phyloP scores from a whole-genome alignment of 2,888 invertebrate genomes.

The Rutpela maculata region DNA sequence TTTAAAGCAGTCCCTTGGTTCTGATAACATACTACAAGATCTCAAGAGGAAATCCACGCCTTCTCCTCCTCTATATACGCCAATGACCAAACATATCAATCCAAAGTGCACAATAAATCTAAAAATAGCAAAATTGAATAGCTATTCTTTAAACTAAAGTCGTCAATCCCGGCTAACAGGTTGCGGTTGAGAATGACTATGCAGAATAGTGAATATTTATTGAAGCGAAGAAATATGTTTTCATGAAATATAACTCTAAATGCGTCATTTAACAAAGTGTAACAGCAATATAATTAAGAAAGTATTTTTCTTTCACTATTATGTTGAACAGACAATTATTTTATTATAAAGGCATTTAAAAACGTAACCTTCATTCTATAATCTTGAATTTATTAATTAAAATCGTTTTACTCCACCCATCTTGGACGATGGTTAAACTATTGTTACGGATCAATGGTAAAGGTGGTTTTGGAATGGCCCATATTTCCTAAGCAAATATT shows the following conservation, averaged over 20 bases:
- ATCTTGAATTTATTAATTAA: constrained; percentile 3
- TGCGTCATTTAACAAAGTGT: neutral
- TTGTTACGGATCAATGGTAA: constrained; percentile 15
- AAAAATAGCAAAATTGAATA: neutral
- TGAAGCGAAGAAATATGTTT: neutral
- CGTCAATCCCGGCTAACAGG: neutral
- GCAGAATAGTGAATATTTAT: neutral
- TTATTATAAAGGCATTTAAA: constrained; percentile 14
- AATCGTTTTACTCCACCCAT: constrained; percentile 13
- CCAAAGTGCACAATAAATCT: neutral
- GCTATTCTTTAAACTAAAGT: neutral
- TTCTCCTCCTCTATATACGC: too few relatives aligned
- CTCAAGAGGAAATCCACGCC: too few relatives aligned
- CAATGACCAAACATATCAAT: too few relatives aligned
- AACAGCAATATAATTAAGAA: neutral
- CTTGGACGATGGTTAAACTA: neutral
- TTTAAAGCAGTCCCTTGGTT: too few relatives aligned
- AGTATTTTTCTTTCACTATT: constrained; percentile 1
- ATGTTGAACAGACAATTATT: neutral
- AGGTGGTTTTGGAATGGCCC: neutral
- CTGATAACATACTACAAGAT: too few relatives aligned
- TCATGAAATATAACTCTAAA: neutral
- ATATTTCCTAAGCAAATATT: neutral
- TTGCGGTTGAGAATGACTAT: constrained; percentile 4
- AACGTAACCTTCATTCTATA: constrained; percentile 12